Conservation (phyloP, 2,888 invertebrate species). For the Luperina nickerlii region DNA sequence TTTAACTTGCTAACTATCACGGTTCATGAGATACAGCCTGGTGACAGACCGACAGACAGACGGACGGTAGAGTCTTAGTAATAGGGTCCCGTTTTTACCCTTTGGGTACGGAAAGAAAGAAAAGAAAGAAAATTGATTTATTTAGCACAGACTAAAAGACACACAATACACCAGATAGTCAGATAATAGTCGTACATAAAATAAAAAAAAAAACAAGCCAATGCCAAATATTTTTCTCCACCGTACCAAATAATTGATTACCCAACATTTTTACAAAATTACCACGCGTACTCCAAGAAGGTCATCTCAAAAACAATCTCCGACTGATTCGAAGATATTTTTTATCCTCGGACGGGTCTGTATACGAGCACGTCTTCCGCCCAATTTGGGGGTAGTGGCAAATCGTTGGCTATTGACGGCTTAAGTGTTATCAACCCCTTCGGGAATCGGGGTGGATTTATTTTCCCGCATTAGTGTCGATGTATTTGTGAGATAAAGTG, state of each 20-base stretch:
- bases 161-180: too few relatives aligned
- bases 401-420: constrained; percentile 67
- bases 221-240: neutral
- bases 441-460: constrained; percentile 66
- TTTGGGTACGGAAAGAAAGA: too few relatives aligned
- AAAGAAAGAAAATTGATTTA: too few relatives aligned
- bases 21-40: too few relatives aligned
- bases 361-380: constrained; percentile 54
- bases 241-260: constrained; percentile 15
- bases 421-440: constrained; percentile 68
- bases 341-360: constrained; percentile 49
- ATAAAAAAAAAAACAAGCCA: neutral
- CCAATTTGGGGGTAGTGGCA: constrained; percentile 67
- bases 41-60: too few relatives aligned
- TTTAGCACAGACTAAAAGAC: too few relatives aligned
- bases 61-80: too few relatives aligned
- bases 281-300: constrained; percentile 19
- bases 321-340: constrained; percentile 60
- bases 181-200: too few relatives aligned
- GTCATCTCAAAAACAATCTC: constrained; percentile 58
- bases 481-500: constrained; percentile 60
- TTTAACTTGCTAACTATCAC: too few relatives aligned
- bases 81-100: too few relatives aligned
- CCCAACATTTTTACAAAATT: constrained; percentile 10
- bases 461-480: constrained; percentile 63